A percentile compares a stretch with the other conserved stretches of the same genome.
phyloP scores from a whole-genome alignment of 2,888 invertebrate species.

The Leptarthrus brevirostris region DNA sequence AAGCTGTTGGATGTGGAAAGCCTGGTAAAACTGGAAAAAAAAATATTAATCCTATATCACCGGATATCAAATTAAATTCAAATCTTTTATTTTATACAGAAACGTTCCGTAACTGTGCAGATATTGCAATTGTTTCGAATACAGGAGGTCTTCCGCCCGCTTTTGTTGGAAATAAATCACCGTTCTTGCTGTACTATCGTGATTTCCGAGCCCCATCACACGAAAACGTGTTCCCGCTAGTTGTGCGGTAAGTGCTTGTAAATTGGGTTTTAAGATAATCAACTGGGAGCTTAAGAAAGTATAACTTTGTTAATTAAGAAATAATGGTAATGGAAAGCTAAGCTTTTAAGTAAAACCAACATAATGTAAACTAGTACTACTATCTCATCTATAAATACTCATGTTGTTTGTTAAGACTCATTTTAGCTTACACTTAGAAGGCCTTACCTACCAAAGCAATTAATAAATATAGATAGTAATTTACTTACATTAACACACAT shows the following conservation, averaged over 20 bases:
- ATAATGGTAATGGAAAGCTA: too few relatives aligned
- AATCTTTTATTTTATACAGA: constrained; percentile 70
- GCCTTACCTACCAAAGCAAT: not conserved
- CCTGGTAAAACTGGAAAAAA: constrained; percentile 70
- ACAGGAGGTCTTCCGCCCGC: constrained; percentile 79
- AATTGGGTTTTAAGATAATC: not conserved
- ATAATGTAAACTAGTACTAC: not conserved
- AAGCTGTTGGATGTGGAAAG: constrained; percentile 88
- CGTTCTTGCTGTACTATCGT: constrained; percentile 81
- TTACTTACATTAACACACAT: not conserved
- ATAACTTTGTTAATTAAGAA: not conserved
- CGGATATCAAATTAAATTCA: too few relatives aligned
- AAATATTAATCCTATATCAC: too few relatives aligned
- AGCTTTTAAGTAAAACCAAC: too few relatives aligned
- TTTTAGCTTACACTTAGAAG: not conserved
- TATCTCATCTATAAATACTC: constrained; percentile 33
- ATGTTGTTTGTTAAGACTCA: not conserved
- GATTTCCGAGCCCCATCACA: constrained; percentile 74
- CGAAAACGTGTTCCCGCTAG: constrained; percentile 77
- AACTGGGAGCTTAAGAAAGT: not conserved
- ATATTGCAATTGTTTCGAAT: constrained; percentile 83
- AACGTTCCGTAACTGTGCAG: constrained; percentile 92
- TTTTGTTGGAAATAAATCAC: constrained; percentile 76
- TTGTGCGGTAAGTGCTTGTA: constrained; percentile 74
- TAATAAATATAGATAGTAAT: not conserved